A percentile compares a stretch with the other conserved stretches of the same genome.
Conservation (phyloP, 2,797 vertebrate genomes). For the Todus mexicanus region DNA sequence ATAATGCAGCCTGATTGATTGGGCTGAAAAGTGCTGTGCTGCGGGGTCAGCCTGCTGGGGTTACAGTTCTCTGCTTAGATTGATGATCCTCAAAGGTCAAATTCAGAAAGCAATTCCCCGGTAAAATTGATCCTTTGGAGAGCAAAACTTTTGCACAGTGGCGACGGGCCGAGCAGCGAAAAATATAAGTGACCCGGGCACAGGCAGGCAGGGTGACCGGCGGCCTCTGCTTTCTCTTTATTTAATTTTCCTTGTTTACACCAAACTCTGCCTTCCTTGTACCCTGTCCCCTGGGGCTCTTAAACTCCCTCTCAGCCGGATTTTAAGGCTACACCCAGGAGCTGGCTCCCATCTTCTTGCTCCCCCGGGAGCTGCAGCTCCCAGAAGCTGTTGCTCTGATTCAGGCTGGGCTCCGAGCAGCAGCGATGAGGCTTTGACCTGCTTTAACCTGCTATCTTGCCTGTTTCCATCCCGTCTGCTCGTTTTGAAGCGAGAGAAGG, state of each 20-base stretch:
- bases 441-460: neutral
- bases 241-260: neutral
- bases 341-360: neutral
- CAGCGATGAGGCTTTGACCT: slow-evolving; percentile 15
- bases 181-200: neutral
- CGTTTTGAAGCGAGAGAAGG: slow-evolving; percentile 53
- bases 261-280: neutral
- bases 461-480: neutral
- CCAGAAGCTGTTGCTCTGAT: neutral
- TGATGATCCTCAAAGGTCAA: slow-evolving; percentile 68
- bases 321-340: neutral
- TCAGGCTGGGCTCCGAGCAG: neutral
- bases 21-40: slow-evolving; percentile 44
- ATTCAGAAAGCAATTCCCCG: slow-evolving; percentile 53
- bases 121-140: slow-evolving; percentile 43
- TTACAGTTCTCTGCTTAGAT: slow-evolving; percentile 52
- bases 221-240: slow-evolving; percentile 51
- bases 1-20: slow-evolving; percentile 66
- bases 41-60: slow-evolving; percentile 25
- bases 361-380: neutral
- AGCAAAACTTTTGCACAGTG: slow-evolving; percentile 21
- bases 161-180: neutral
- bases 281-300: neutral
- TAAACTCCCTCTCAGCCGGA: neutral
- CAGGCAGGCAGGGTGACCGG: neutral